These are phyloP conservation scores for Eurypyga helias DNA, from an alignment of 2,113 vertebrate genomes.

Conservation along the genomic window DNA sequence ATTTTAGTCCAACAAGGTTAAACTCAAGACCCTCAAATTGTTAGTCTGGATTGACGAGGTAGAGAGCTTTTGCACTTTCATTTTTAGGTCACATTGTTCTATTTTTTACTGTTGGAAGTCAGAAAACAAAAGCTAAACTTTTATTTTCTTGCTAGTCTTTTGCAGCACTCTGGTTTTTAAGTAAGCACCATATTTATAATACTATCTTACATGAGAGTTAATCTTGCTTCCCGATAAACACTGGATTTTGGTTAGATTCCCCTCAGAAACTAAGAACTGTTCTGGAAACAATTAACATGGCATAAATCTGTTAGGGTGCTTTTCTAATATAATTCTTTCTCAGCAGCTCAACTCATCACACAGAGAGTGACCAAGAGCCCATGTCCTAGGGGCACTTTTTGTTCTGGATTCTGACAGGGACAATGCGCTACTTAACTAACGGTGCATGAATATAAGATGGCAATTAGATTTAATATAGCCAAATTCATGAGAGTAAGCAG, in stretches of 20 bases:
- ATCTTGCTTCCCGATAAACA: neutral
- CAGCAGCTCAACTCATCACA: neutral
- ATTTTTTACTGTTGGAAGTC: neutral
- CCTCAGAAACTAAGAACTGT: neutral
- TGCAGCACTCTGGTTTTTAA: neutral
- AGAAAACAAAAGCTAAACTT: neutral
- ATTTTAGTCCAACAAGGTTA: neutral
- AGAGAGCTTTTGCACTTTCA: neutral
- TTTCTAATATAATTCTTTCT: neutral
- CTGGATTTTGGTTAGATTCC: neutral
- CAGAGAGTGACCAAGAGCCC: neutral
- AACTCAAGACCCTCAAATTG: neutral
- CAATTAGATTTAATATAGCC: conserved; percentile 2
- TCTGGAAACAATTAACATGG: neutral
- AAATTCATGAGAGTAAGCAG: conserved; percentile 32
- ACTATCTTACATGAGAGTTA: neutral
- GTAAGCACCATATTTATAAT: neutral
- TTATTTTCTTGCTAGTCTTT: neutral
- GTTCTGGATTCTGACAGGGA: neutral
- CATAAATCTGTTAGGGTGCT: neutral
- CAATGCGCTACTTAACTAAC: neutral
- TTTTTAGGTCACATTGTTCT: neutral
- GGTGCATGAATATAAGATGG: neutral
- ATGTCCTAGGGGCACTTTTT: neutral
- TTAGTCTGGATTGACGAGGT: neutral